Conservation (phyloP, 2,113 vertebrate species). For the Tachysurus vachellii region DNA sequence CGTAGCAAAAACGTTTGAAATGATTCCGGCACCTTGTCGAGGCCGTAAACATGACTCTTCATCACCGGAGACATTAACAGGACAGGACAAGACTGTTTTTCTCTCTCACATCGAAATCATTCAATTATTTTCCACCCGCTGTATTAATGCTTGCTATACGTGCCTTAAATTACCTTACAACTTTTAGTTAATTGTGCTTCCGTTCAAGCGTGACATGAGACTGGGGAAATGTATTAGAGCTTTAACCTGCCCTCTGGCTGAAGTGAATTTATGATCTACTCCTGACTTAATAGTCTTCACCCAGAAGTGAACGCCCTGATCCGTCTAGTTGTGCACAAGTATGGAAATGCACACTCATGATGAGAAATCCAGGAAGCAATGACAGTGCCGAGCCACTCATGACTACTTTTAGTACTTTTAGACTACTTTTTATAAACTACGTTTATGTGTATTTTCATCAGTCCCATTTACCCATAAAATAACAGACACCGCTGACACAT, state of each 20-base stretch:
- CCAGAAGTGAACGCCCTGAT: not conserved
- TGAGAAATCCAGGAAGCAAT: conserved; percentile 17
- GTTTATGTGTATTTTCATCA: too few species aligned
- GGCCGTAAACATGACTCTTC: not conserved
- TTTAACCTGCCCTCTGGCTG: not conserved
- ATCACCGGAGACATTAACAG: not conserved
- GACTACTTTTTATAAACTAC: conserved; percentile 58
- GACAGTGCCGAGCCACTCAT: not conserved
- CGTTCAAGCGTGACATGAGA: not conserved
- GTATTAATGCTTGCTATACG: not conserved
- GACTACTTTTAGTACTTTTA: conserved; percentile 64
- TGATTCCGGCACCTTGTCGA: not conserved
- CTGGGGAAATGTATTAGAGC: not conserved
- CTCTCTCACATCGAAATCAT: not conserved
- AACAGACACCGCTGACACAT: conserved; percentile 56
- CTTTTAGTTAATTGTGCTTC: not conserved
- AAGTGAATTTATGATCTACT: not conserved
- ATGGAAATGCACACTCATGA: not conserved
- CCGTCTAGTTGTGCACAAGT: not conserved
- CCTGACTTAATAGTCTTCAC: not conserved
- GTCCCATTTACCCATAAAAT: conserved; percentile 63
- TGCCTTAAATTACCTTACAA: not conserved
- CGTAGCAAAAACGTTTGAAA: not conserved
- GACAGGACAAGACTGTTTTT: not conserved
- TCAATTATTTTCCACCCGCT: not conserved